These are phyloP conservation scores for Diaprepes abbreviatus DNA, from an alignment of 2,888 invertebrate genomes.

Conservation along the genomic window DNA sequence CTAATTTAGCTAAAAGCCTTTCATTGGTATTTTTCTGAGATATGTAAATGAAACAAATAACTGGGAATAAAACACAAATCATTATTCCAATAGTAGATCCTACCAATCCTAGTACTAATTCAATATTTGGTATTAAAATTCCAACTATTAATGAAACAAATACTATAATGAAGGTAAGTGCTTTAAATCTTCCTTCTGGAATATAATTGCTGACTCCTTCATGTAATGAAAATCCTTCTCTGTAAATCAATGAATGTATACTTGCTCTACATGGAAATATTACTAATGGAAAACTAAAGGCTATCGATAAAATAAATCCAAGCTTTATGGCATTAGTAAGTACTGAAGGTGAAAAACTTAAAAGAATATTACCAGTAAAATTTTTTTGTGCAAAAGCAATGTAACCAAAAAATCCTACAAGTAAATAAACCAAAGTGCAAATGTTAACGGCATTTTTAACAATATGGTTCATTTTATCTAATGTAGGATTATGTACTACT, in stretches of 20 bases:
- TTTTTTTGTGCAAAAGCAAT: conserved; percentile 86
- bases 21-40: conserved; percentile 89
- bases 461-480: conserved; percentile 90
- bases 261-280: conserved; percentile 97
- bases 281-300: conserved; percentile 96
- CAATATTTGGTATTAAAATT: conserved; percentile 92
- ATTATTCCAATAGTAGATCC: conserved; percentile 96
- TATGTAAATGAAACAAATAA: conserved; percentile 88
- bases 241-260: conserved; percentile 90
- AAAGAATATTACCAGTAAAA: conserved; percentile 90
- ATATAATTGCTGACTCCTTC: conserved; percentile 79
- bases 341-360: conserved; percentile 86
- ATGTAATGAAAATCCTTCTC: conserved; percentile 78
- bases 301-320: conserved; percentile 94
- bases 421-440: conserved; percentile 90
- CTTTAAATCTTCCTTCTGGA: conserved; percentile 86
- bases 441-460: conserved; percentile 92
- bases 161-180: conserved; percentile 86
- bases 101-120: conserved; percentile 92
- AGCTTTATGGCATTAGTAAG: conserved; percentile 92
- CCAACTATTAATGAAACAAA: conserved; percentile 82
- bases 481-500: conserved; percentile 86
- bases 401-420: conserved; percentile 90
- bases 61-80: conserved; percentile 94
- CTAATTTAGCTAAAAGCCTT: conserved; percentile 83